Percentiles rank a stretch among this genome's conserved stretches.
Conservation (phyloP, 1,140 invertebrate genomes). For the Notospermus geniculatus region DNA sequence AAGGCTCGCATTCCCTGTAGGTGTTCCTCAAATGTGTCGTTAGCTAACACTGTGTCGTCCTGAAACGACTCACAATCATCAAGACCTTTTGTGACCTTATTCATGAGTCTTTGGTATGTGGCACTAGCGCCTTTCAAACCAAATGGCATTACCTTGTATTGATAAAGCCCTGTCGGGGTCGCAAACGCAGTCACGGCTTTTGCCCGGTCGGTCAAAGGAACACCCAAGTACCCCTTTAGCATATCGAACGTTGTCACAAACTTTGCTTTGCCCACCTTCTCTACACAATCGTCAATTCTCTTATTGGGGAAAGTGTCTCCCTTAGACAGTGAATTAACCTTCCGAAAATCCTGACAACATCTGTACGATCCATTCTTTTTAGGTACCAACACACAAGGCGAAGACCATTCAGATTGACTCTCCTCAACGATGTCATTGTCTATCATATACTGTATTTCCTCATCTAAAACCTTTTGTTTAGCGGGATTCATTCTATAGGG, state of each 20-base stretch:
- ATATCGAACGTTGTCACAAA: conserved; percentile 21
- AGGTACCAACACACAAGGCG: too few species aligned
- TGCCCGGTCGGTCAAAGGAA: conserved; percentile 20
- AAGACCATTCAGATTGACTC: too few species aligned
- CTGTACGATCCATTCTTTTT: too few species aligned
- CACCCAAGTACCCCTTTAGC: conserved; percentile 21
- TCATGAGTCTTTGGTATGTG: conserved; percentile 58
- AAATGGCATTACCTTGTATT: conserved; percentile 55
- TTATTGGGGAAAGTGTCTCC: too few species aligned
- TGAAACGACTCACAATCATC: too few species aligned
- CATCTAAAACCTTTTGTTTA: too few species aligned
- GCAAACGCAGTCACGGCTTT: conserved; percentile 26
- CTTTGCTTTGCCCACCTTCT: conserved; percentile 13
- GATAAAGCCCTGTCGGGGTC: conserved; percentile 37
- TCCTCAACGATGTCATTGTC: too few species aligned
- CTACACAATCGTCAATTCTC: too few species aligned
- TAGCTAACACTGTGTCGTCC: not conserved
- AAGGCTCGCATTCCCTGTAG: not conserved
- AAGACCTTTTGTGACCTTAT: conserved; percentile 18
- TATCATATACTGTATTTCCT: too few species aligned
- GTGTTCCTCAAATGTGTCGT: conserved; percentile 16
- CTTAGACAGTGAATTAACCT: too few species aligned
- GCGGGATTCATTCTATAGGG: conserved; percentile 9
- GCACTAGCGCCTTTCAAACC: conserved; percentile 53
- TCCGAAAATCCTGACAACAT: too few species aligned